Percentiles rank a stretch among this genome's conserved stretches.
Evolutionary conservation across 2,888 invertebrate genomes (phyloP).

Genomic region (Baccha elongata): DNA sequence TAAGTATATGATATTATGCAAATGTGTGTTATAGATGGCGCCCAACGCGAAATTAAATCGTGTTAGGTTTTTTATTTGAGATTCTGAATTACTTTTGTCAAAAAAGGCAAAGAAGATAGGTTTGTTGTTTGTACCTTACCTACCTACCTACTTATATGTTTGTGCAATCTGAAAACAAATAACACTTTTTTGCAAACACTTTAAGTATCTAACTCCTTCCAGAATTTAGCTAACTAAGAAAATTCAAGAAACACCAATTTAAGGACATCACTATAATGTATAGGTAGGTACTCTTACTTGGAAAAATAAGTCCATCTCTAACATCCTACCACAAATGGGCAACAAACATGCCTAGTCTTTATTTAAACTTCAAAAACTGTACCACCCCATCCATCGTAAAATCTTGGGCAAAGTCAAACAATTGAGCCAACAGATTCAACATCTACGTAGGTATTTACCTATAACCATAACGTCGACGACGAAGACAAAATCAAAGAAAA

Average conservation of each 20-base stretch:
- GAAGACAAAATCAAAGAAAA: conserved; percentile 25
- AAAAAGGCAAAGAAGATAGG: too few species aligned
- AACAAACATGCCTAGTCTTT: conserved; percentile 32
- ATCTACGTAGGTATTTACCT: too few species aligned
- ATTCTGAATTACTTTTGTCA: too few species aligned
- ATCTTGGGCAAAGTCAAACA: conserved; percentile 33
- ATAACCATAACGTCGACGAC: conserved; percentile 14
- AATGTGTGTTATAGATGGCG: too few species aligned
- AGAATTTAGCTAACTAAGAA: conserved; percentile 13
- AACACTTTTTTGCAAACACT: too few species aligned
- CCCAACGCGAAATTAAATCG: neutral
- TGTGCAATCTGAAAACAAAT: too few species aligned
- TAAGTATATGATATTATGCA: too few species aligned
- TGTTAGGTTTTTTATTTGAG: too few species aligned
- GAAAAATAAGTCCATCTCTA: conserved; percentile 9
- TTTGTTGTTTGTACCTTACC: too few species aligned
- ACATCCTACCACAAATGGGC: neutral
- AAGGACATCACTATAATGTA: neutral
- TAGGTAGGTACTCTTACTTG: neutral
- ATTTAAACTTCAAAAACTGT: conserved; percentile 24
- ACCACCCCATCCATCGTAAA: conserved; percentile 24
- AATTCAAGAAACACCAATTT: conserved; percentile 19
- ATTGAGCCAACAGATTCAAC: conserved; percentile 28
- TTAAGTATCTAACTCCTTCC: too few species aligned
- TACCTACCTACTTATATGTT: too few species aligned